Evolutionary conservation across 2,113 vertebrate genomes (phyloP).

Genomic region (Hippocampus guttulatus): DNA sequence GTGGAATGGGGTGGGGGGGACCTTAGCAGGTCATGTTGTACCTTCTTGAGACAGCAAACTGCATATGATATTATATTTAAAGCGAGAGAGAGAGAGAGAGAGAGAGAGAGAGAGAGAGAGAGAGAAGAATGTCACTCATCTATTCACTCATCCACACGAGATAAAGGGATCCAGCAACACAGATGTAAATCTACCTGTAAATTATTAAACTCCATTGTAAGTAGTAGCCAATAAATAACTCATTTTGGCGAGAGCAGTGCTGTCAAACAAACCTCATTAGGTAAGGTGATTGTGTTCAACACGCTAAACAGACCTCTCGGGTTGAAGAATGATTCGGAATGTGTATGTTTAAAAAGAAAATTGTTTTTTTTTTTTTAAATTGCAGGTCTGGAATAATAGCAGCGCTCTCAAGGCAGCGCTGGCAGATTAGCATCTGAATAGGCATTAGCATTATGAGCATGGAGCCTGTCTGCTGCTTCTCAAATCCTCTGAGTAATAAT

Average conservation of each 20-base stretch:
- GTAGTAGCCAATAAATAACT: slow-evolving; percentile 48
- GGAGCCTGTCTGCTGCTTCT: slow-evolving; percentile 46
- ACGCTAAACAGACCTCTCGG: slow-evolving; percentile 32
- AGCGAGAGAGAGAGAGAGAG: too few relatives aligned
- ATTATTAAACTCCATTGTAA: slow-evolving; percentile 40
- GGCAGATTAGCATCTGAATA: slow-evolving; percentile 70
- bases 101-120: too few relatives aligned
- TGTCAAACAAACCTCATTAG: slow-evolving; percentile 37
- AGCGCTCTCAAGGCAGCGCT: slow-evolving; percentile 35
- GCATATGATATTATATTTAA: too few relatives aligned
- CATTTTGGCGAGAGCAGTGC: slow-evolving; percentile 31
- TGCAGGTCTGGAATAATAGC: slow-evolving; percentile 26
- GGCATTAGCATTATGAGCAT: slow-evolving; percentile 59
- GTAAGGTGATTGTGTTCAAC: slow-evolving; percentile 37
- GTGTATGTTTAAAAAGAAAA: slow-evolving; percentile 1
- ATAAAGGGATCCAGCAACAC: slow-evolving; percentile 34
- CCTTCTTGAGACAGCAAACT: too few relatives aligned
- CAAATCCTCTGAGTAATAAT: slow-evolving; percentile 30
- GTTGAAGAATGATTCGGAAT: slow-evolving; percentile 35
- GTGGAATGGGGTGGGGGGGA: too few relatives aligned
- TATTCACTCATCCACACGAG: not conserved
- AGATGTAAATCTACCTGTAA: slow-evolving; percentile 30
- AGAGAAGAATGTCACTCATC: too few relatives aligned
- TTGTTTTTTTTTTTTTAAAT: slow-evolving; percentile 48
- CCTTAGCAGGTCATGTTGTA: too few relatives aligned